Conservation (phyloP, 2,888 invertebrate species). For the Leptura quadrifasciata region DNA sequence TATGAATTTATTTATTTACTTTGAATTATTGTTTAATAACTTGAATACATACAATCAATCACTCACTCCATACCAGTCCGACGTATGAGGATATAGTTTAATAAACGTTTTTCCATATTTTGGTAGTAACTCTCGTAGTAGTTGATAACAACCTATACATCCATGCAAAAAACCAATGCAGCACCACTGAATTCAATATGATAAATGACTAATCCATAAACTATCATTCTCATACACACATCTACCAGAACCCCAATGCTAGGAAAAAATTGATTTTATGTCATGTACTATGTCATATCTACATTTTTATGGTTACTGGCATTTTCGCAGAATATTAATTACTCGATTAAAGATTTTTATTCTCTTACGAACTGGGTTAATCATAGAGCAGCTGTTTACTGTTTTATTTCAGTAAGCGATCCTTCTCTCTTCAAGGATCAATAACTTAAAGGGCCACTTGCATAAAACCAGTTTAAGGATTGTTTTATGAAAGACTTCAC, state of each 20-base stretch:
- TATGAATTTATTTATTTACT: too few species aligned
- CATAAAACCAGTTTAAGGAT: too few species aligned
- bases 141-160: not conserved
- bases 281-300: not conserved
- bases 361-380: not conserved
- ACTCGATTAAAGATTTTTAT: not conserved
- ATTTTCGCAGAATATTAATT: slow-evolving; percentile 11
- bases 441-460: too few species aligned
- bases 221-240: not conserved
- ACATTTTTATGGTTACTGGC: slow-evolving; percentile 2
- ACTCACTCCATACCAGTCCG: not conserved
- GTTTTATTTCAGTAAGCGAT: not conserved
- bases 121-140: not conserved
- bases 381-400: not conserved
- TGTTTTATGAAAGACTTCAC: too few species aligned
- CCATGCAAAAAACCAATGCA: not conserved
- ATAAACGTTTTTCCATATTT: not conserved
- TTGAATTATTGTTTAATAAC: not conserved
- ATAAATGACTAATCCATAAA: slow-evolving; percentile 8
- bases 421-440: not conserved
- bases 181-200: not conserved
- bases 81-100: not conserved
- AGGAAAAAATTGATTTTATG: slow-evolving; percentile 18
- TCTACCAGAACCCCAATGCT: not conserved
- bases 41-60: not conserved